These are phyloP conservation scores for Austrolebias charrua DNA, from an alignment of 2,797 vertebrate species.

Conservation along the genomic window DNA sequence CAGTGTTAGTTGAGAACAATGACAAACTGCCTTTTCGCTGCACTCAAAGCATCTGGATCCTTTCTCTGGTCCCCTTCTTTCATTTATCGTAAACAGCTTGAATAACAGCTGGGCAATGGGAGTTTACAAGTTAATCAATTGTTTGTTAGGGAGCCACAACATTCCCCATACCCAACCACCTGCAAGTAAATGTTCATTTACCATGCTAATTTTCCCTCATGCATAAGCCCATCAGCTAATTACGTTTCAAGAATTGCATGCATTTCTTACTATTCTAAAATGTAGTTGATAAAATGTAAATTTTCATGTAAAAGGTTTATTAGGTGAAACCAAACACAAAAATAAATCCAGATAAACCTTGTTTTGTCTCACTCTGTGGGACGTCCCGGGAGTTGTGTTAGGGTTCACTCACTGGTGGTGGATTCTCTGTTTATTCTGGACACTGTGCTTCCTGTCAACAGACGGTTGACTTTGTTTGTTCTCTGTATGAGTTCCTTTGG, in stretches of 20 bases:
- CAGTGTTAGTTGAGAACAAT: conserved; percentile 85
- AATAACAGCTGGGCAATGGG: conserved; percentile 85
- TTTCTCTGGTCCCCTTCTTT: conserved; percentile 75
- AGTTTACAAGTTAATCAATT: conserved; percentile 87
- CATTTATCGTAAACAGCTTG: conserved; percentile 83
- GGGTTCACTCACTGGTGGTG: conserved; percentile 52
- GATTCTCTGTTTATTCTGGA: conserved; percentile 58
- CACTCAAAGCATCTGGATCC: conserved; percentile 84
- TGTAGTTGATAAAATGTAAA: conserved; percentile 30
- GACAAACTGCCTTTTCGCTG: conserved; percentile 81
- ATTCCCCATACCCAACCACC: conserved; percentile 76
- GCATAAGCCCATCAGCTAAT: conserved; percentile 68
- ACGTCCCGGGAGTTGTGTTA: conserved; percentile 33
- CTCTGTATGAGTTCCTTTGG: conserved; percentile 62
- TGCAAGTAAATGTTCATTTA: conserved; percentile 82
- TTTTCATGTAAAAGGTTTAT: background rate
- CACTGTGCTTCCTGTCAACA: conserved; percentile 57
- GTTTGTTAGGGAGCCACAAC: conserved; percentile 76
- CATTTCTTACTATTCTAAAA: conserved; percentile 48
- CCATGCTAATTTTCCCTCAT: conserved; percentile 76
- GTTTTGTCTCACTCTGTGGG: conserved; percentile 20
- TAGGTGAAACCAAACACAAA: conserved; percentile 6
- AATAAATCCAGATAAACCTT: conserved; percentile 17
- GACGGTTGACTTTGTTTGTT: conserved; percentile 56
- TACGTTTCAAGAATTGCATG: conserved; percentile 58